These are phyloP conservation scores for Stenotaenia linearis DNA, from an alignment of 2,888 invertebrate genomes.

Conservation along the genomic window DNA sequence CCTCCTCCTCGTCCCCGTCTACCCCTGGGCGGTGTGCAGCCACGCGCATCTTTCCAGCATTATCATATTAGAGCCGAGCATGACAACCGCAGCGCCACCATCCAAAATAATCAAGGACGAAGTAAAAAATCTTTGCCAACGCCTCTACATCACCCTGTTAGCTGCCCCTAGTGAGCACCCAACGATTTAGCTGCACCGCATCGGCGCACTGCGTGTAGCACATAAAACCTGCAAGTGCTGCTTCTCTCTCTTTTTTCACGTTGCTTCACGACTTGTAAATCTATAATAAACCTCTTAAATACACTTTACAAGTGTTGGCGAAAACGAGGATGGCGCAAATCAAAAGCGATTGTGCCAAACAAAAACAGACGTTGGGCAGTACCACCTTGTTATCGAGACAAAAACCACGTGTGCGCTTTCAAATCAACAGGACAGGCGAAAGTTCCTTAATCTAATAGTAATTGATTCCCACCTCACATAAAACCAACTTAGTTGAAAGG, in stretches of 20 bases:
- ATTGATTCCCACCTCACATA: constrained; percentile 24
- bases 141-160: constrained; percentile 26
- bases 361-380: constrained; percentile 8
- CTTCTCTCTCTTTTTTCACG: not conserved
- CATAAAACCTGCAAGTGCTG: constrained; percentile 7
- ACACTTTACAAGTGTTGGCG: not conserved
- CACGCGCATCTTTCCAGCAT: constrained; percentile 26
- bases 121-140: constrained; percentile 26
- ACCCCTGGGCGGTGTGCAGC: constrained; percentile 17
- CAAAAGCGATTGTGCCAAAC: not conserved
- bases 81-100: constrained; percentile 26
- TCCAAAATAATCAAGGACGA: constrained; percentile 26
- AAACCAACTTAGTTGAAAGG: too few relatives aligned
- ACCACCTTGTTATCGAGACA: constrained; percentile 15
- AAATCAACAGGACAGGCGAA: constrained; percentile 9
- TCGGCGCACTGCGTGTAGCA: constrained; percentile 17
- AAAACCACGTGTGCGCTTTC: constrained; percentile 3
- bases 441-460: constrained; percentile 13
- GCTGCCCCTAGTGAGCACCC: constrained; percentile 24
- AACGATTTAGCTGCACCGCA: constrained; percentile 24
- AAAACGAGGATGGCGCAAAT: not conserved
- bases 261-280: constrained; percentile 17
- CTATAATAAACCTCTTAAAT: constrained; percentile 26
- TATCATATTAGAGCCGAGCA: constrained; percentile 26
- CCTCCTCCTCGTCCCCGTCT: not conserved